Percentiles rank a stretch among this genome's conserved stretches.
These are phyloP conservation scores for Neotragus moschatus DNA, from an alignment of 2,113 vertebrate genomes.

Conservation along the genomic window DNA sequence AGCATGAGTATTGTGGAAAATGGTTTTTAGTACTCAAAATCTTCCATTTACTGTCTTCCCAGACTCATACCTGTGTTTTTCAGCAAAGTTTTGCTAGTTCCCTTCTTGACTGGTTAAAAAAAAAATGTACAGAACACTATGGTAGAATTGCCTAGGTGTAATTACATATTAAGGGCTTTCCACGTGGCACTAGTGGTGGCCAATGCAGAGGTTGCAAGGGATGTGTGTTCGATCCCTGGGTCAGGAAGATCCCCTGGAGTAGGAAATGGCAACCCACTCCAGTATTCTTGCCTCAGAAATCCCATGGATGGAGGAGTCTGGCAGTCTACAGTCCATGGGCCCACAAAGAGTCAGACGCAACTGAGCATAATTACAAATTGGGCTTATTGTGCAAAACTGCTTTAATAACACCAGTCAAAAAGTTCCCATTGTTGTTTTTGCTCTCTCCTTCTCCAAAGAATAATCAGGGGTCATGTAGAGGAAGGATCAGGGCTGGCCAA, in stretches of 20 bases:
- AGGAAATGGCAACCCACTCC: background rate
- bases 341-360: fast-evolving
- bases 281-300: background rate
- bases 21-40: background rate
- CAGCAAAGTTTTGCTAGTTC: constrained; percentile 40
- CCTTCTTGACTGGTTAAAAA: constrained; percentile 1
- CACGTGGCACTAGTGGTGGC: background rate
- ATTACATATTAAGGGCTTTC: background rate
- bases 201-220: background rate
- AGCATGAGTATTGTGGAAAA: background rate
- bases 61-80: constrained; percentile 45
- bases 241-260: background rate
- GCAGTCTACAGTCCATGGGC: background rate
- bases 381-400: constrained; percentile 51
- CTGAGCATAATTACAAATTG: constrained; percentile 40
- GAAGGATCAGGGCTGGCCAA: background rate
- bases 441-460: background rate
- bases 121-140: background rate
- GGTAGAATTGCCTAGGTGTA: background rate
- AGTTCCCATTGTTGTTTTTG: background rate
- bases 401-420: constrained; percentile 44
- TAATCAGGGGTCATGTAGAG: background rate
- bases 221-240: background rate
- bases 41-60: constrained; percentile 27
- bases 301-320: fast-evolving